Evolutionary conservation across 2,797 vertebrate species (phyloP).

Genomic region (Triplophysa bombifrons): DNA sequence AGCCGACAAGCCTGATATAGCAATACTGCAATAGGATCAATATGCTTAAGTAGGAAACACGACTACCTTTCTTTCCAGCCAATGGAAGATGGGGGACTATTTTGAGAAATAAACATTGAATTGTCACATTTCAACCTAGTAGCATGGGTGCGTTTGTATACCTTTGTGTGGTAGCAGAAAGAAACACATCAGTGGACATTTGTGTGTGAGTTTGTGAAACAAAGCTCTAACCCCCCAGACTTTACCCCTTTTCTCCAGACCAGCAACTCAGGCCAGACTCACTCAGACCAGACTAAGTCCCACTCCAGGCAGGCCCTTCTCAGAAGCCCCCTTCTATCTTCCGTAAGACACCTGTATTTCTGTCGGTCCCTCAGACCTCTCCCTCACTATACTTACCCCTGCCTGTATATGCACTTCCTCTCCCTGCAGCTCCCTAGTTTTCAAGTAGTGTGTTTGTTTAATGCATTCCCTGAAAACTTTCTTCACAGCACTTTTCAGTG

Average conservation of each 20-base stretch:
- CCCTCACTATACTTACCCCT: constrained; percentile 19
- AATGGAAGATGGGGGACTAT: background rate
- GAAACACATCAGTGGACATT: constrained; percentile 18
- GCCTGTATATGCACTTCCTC: constrained; percentile 26
- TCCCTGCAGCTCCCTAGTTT: constrained; percentile 25
- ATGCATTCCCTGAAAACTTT: constrained; percentile 52
- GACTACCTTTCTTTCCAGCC: background rate
- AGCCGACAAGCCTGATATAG: background rate
- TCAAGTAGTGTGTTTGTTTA: constrained; percentile 38
- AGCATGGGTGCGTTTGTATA: constrained; percentile 8
- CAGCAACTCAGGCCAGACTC: constrained; percentile 77
- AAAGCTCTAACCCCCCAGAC: constrained; percentile 47
- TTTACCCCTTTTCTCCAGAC: constrained; percentile 68
- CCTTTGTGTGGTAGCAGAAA: background rate
- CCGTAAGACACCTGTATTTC: constrained; percentile 74
- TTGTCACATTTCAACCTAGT: background rate
- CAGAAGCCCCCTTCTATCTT: constrained; percentile 79
- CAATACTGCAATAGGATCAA: background rate
- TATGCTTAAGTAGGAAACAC: background rate
- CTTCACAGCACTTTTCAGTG: constrained; percentile 48
- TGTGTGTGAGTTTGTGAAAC: constrained; percentile 16
- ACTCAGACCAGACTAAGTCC: constrained; percentile 73
- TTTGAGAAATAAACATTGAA: no score
- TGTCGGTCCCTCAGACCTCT: constrained; percentile 39
- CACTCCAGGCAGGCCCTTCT: constrained; percentile 78